These are phyloP conservation scores for Bubo bubo DNA, from an alignment of 2,113 vertebrate genomes.

Conservation along the genomic window DNA sequence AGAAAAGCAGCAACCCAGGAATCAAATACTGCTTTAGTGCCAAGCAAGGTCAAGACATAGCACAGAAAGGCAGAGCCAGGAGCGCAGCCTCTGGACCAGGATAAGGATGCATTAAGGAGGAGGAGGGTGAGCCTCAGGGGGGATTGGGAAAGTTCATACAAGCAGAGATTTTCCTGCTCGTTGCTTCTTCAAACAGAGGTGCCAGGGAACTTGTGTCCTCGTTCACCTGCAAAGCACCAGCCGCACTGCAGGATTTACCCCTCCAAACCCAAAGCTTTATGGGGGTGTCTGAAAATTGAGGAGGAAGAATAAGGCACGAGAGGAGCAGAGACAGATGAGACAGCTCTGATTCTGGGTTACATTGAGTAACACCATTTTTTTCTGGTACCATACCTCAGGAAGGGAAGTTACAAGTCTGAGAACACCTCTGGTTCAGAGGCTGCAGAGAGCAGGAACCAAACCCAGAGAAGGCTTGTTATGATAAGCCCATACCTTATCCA, in stretches of 20 bases:
- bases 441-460: background rate
- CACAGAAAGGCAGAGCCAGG: background rate
- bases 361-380: background rate
- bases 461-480: background rate
- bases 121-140: background rate
- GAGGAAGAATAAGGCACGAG: background rate
- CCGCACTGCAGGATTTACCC: background rate
- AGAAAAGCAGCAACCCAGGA: background rate
- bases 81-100: background rate
- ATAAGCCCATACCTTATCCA: slow-evolving; percentile 85
- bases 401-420: background rate
- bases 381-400: background rate
- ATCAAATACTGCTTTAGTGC: background rate
- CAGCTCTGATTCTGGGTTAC: background rate
- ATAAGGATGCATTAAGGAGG: background rate
- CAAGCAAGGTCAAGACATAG: background rate
- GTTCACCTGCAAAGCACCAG: background rate
- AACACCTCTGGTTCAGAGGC: background rate
- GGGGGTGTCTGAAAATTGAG: background rate
- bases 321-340: background rate
- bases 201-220: background rate
- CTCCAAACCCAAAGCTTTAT: background rate
- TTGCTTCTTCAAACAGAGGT: background rate
- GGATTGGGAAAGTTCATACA: background rate
- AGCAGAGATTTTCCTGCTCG: background rate